Conservation (phyloP, 2,113 vertebrate species). For the Amphiprion percula region DNA sequence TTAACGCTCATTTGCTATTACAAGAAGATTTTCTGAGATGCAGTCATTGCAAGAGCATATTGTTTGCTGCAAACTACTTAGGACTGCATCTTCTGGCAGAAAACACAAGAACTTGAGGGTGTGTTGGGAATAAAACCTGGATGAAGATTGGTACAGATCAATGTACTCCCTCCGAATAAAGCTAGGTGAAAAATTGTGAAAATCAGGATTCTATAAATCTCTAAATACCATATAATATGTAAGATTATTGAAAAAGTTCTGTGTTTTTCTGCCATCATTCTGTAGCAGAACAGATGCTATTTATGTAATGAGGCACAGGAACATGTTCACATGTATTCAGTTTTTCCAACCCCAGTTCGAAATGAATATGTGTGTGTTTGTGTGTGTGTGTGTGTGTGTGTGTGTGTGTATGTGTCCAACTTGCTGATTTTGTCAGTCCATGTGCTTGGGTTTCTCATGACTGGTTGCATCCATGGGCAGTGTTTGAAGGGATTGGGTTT, state of each 20-base stretch:
- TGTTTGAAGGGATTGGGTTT: constrained; percentile 58
- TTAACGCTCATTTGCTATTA: background rate
- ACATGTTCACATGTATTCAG: background rate
- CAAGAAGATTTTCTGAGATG: background rate
- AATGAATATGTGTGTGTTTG: background rate
- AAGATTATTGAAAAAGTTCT: background rate
- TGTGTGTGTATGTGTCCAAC: constrained; percentile 2
- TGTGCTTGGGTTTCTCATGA: constrained; percentile 42
- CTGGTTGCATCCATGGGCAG: constrained; percentile 35
- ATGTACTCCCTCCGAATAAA: background rate
- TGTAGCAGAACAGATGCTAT: background rate
- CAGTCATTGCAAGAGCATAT: background rate
- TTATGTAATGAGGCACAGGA: constrained; percentile 4
- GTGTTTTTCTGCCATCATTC: background rate
- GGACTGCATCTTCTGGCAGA: background rate
- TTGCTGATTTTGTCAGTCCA: constrained; percentile 5
- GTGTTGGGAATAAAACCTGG: background rate
- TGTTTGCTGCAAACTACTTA: background rate
- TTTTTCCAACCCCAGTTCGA: background rate
- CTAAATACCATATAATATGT: background rate
- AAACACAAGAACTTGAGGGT: background rate
- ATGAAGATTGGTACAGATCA: constrained; percentile 2
- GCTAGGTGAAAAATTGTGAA: background rate
- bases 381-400: background rate
- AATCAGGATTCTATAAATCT: background rate